These are phyloP conservation scores for Corythaeola cristata DNA, from an alignment of 2,113 vertebrate genomes.

Conservation along the genomic window DNA sequence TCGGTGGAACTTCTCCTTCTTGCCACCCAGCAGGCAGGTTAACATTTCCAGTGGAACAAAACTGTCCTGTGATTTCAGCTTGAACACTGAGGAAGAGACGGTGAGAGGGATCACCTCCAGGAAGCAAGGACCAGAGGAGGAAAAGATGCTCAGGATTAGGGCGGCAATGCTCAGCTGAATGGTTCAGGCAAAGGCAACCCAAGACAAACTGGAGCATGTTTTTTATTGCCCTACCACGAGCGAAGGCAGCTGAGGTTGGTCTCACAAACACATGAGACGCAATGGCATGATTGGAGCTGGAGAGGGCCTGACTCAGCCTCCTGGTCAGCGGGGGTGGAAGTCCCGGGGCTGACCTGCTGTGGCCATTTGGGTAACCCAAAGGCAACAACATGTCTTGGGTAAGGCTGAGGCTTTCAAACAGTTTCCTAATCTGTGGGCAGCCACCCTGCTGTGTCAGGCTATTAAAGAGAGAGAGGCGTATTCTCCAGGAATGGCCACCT, in stretches of 20 bases:
- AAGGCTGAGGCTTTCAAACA: background rate
- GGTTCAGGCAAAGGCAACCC: background rate
- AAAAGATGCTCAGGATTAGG: background rate
- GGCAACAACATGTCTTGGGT: background rate
- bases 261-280: fast-evolving
- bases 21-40: background rate
- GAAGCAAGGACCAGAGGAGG: background rate
- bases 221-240: fast-evolving
- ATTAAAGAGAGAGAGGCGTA: background rate
- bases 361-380: background rate
- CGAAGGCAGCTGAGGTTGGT: fast-evolving
- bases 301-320: background rate
- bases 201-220: background rate
- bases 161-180: background rate
- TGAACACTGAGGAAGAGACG: background rate
- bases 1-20: background rate
- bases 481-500: background rate
- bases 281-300: background rate
- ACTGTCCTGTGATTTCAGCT: background rate
- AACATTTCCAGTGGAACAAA: background rate
- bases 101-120: background rate
- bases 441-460: background rate
- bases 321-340: background rate
- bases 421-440: constrained; percentile 27
- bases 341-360: background rate